Conservation (phyloP, 2,113 vertebrate species). For the Trogon melanurus region DNA sequence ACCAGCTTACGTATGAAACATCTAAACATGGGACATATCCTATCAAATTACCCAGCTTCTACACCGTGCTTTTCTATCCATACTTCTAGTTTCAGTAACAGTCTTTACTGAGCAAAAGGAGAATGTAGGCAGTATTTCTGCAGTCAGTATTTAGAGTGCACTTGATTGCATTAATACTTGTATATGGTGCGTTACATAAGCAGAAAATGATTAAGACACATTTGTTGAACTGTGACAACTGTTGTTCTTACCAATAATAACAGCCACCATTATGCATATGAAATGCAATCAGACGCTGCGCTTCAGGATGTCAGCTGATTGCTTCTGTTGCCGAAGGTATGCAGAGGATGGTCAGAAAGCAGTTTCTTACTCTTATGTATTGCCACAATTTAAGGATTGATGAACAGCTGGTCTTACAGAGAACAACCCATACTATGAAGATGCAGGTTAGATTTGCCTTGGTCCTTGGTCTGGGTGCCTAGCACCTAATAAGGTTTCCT, state of each 20-base stretch:
- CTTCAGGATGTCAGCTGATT: slow-evolving; percentile 31
- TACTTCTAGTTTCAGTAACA: not conserved
- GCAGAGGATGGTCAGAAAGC: not conserved
- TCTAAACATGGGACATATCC: not conserved
- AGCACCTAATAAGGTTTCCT: not conserved
- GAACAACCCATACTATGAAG: not conserved
- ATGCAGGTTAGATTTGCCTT: not conserved
- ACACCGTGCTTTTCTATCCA: not conserved
- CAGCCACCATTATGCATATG: not conserved
- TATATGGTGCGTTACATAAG: slow-evolving; percentile 38
- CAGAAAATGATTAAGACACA: slow-evolving; percentile 54
- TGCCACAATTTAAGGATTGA: not conserved
- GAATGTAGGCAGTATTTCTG: not conserved
- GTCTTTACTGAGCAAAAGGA: not conserved
- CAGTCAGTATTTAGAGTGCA: not conserved
- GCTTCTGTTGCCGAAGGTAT: not conserved
- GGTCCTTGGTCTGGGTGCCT: not conserved
- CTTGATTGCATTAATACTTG: slow-evolving; percentile 51
- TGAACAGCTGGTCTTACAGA: not conserved
- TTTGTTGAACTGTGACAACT: slow-evolving; percentile 57
- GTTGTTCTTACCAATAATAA: slow-evolving; percentile 60
- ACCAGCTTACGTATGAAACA: not conserved
- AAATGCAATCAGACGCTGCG: slow-evolving; percentile 42
- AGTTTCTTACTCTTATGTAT: not conserved
- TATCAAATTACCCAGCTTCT: not conserved